Evolutionary conservation across 2,888 invertebrate genomes (phyloP).

Genomic region (Sepioteuthis lessoniana): DNA sequence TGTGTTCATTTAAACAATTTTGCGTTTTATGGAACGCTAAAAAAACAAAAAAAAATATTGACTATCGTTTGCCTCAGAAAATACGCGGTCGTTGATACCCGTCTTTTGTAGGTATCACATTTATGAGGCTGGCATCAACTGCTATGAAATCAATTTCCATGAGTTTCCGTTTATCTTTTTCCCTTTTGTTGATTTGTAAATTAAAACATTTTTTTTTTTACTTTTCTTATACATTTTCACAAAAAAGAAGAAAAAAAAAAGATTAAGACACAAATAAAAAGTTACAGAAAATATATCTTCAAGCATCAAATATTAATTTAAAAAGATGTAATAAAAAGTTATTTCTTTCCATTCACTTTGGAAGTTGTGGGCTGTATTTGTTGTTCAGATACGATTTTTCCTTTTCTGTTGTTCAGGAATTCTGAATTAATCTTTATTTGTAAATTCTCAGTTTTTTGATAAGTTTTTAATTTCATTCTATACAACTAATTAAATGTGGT

Average conservation of each 20-base stretch:
- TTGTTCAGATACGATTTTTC: neutral
- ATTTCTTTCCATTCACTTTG: neutral
- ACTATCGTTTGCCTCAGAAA: neutral
- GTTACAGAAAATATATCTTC: neutral
- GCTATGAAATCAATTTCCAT: neutral
- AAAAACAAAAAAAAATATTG: neutral
- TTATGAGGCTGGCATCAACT: neutral
- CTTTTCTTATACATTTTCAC: neutral
- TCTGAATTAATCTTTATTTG: neutral
- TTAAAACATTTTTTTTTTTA: neutral
- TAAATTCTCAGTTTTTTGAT: neutral
- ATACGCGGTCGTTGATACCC: neutral
- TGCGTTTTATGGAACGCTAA: neutral
- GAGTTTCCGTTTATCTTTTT: neutral
- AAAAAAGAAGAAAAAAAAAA: neutral
- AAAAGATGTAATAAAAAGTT: neutral
- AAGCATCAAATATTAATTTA: neutral
- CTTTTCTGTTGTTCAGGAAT: neutral
- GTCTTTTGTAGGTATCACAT: neutral
- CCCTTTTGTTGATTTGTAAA: conserved; percentile 21
- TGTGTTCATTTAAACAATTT: neutral
- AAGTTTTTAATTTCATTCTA: neutral
- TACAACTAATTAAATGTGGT: neutral
- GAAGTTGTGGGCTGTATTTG: neutral
- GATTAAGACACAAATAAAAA: neutral